Evolutionary conservation across 1,140 invertebrate species (phyloP), one percentile per base, ranked within the genome.

Genomic region (Homalodisca vitripennis): DNA sequence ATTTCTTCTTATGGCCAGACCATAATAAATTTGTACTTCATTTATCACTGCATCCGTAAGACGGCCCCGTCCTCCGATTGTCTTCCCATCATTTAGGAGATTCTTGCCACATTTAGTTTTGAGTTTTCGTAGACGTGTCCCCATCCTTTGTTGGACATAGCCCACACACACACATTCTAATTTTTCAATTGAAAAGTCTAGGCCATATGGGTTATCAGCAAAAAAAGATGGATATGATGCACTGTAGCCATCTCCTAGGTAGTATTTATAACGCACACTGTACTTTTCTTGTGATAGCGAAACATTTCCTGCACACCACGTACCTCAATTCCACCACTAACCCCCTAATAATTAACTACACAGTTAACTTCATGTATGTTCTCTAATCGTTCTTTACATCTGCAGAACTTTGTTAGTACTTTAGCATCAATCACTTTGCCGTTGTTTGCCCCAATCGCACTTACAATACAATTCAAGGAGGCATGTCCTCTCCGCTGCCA

Each of bases 81-180:
- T 60, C 17, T 60, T 60, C 3, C 55, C 24, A 60, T 60, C 55
- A 26, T 3, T 26, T 2, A 60, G 55, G 22, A 2, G 3, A 26
- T 22, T 60, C 55, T 26, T 26, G 3, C 55, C 55, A 22, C 1
- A 1, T 65, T 65, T 65, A 2, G 10, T 27, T 17, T 65, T 65
- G 17, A 65, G 3, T 3, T 1, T 65, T 22, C 71, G 47, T 13
- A 76, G 51, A 10, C 71, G 69, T n/a, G 69, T 71, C 13, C 73
- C 72, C 66, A 77, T 74, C n/a, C n/a, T n/a, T n/a, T n/a, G n/a
- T n/a, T n/a, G n/a, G n/a, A n/a, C n/a, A n/a, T n/a, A n/a, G n/a
- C 13, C 76, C 66, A 57, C 76, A 62, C 64, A 62, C 22, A 74
- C 66, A 66, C 73, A 74, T 62, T 75, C 73, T 48, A 73, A 70